Evolutionary conservation across 2,888 invertebrate species (phyloP).

Genomic region (Salpingus planirostris): DNA sequence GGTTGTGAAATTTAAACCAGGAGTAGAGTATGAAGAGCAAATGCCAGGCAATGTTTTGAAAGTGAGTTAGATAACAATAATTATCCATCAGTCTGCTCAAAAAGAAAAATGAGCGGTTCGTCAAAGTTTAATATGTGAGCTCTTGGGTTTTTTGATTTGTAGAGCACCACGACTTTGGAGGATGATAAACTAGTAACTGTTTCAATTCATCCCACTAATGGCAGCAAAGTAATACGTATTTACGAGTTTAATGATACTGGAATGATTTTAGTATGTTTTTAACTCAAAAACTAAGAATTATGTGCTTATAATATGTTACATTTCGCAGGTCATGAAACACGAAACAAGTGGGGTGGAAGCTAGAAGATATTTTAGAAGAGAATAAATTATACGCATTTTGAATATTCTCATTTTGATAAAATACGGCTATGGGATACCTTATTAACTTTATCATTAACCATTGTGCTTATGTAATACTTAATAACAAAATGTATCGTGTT

Average conservation of each 20-base stretch:
- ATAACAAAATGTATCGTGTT: no score
- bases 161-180: constrained; percentile 49
- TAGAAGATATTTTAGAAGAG: constrained; percentile 49
- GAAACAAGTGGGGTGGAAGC: constrained; percentile 45
- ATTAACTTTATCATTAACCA: no score
- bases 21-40: constrained; percentile 55
- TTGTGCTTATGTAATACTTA: no score
- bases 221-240: constrained; percentile 35
- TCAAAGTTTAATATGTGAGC: no score
- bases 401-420: no score
- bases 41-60: constrained; percentile 52
- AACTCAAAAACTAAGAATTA: constrained; percentile 1
- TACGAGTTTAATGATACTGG: constrained; percentile 39
- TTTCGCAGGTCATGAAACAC: constrained; percentile 47
- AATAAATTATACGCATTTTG: constrained; percentile 1
- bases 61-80: no score
- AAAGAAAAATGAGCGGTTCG: no score
- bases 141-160: constrained; percentile 23
- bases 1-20: constrained; percentile 48
- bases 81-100: no score
- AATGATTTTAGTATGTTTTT: constrained; percentile 28
- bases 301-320: not conserved
- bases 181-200: constrained; percentile 44
- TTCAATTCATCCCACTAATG: constrained; percentile 37
- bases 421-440: no score